phyloP scores from a whole-genome alignment of 2,113 vertebrate genomes.

The Bufo bufo region DNA sequence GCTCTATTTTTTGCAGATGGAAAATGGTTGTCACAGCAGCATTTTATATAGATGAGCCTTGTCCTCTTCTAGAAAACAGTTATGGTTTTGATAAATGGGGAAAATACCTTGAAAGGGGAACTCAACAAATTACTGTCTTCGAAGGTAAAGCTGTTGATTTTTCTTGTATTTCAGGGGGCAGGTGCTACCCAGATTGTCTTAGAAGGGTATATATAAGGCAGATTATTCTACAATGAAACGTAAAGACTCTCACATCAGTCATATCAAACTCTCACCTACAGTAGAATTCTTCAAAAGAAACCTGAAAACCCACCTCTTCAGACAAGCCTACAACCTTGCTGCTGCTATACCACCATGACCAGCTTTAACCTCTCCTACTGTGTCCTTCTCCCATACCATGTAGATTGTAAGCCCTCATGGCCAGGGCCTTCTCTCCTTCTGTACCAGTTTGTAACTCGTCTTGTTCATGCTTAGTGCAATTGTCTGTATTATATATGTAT shows the following conservation, averaged over 20 bases:
- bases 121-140: neutral
- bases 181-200: neutral
- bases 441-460: too few species aligned
- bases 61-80: neutral
- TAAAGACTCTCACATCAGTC: neutral
- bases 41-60: neutral
- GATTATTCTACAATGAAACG: neutral
- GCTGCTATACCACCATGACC: too few species aligned
- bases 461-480: too few species aligned
- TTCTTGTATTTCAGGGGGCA: neutral
- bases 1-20: neutral
- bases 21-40: neutral
- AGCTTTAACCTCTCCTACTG: too few species aligned
- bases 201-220: neutral
- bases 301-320: too few species aligned
- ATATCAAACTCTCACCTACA: too few species aligned
- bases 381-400: too few species aligned
- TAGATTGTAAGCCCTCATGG: too few species aligned
- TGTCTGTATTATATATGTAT: too few species aligned
- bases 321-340: too few species aligned
- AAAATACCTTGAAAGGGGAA: constrained; percentile 1
- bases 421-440: too few species aligned
- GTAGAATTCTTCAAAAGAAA: too few species aligned
- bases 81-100: neutral
- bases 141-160: neutral